Base-by-base conservation (phyloP, 2,888 invertebrate genomes). In the Caenorhabditis afra region DNA sequence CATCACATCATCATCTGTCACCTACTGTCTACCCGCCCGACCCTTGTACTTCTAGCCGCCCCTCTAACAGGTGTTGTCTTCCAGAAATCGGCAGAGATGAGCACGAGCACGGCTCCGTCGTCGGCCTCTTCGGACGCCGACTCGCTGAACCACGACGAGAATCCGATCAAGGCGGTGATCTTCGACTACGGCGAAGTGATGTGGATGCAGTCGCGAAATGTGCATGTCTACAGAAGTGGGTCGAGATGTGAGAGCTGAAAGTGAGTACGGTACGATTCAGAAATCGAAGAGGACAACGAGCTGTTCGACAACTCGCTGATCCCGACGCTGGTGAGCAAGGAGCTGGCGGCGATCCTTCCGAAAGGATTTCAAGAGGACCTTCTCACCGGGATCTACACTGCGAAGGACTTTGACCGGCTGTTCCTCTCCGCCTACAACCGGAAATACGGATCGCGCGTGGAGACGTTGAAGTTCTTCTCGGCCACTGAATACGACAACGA, bases 181-280 rank as follows among this genome's bases (percentile, higher is more conserved):
- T 80, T 80, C 45, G 80, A 80, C 52, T 80, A 80, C 45, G 80
- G 80, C 49, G 80, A 80, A 39, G 80, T 80, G 10, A 44, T 80
- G 53, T 80, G 80, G 80, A 70, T 80, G 70, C 80, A 80, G 55
- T 80, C 80, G 35, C 44, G 80, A 37, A 80, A 80, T 68, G 75
- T 80, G n/a, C 80, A 80, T 58, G 80, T 80, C 16, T 80, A 76
- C 49, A 53, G 64, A 66, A 74, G 80, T 80, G 16, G 55, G 70
- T 29, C 29, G 29, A 29, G 29, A 3, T n/a, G n/a, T n/a, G n/a
- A n/a, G n/a, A n/a, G n/a, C n/a, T n/a, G n/a, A n/a, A n/a, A n/a
- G n/a, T n/a, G n/a, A n/a, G n/a, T n/a, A 58, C 37, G 18, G 12
- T 16, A 41, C 22, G 29, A 12, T 18, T 10, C 45, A 80, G 80